A percentile compares a stretch with the other conserved stretches of the same genome.
Conservation (phyloP, 2,113 vertebrate species). For the Syngnathoides biaculeatus region DNA sequence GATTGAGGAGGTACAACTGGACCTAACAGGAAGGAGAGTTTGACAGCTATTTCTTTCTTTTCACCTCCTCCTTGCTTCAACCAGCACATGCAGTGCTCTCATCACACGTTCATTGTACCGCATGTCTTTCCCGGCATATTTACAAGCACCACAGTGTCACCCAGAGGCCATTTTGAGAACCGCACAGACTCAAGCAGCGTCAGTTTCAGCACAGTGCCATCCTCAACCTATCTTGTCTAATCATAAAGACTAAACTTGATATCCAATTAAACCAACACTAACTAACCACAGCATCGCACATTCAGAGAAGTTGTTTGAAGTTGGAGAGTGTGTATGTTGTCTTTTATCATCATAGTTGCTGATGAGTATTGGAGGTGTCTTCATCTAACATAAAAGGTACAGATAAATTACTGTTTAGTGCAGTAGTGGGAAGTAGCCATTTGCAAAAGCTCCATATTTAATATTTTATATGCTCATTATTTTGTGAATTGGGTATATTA, state of each 20-base stretch:
- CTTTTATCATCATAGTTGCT: constrained; percentile 20
- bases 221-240: constrained; percentile 14
- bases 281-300: constrained; percentile 43
- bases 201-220: not conserved
- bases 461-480: too few species aligned
- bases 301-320: constrained; percentile 43
- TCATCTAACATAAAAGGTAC: not conserved
- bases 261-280: too few species aligned
- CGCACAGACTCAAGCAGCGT: constrained; percentile 10
- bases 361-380: constrained; percentile 13
- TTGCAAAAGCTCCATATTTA: too few species aligned
- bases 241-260: constrained; percentile 47
- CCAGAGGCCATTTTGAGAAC: constrained; percentile 42
- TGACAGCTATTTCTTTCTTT: constrained; percentile 40
- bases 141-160: constrained; percentile 71
- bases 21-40: constrained; percentile 39
- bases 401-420: not conserved
- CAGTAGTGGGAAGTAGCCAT: too few species aligned
- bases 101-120: constrained; percentile 23
- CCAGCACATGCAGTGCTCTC: constrained; percentile 37
- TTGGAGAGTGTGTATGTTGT: constrained; percentile 35
- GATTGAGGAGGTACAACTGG: constrained; percentile 25
- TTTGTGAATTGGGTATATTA: too few species aligned
- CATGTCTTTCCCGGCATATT: constrained; percentile 3
- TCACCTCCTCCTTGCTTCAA: constrained; percentile 36